Percentiles rank a stretch among this genome's conserved stretches.
Evolutionary conservation across 2,113 vertebrate genomes (phyloP).

Genomic region (Benitochromis conjunctus): DNA sequence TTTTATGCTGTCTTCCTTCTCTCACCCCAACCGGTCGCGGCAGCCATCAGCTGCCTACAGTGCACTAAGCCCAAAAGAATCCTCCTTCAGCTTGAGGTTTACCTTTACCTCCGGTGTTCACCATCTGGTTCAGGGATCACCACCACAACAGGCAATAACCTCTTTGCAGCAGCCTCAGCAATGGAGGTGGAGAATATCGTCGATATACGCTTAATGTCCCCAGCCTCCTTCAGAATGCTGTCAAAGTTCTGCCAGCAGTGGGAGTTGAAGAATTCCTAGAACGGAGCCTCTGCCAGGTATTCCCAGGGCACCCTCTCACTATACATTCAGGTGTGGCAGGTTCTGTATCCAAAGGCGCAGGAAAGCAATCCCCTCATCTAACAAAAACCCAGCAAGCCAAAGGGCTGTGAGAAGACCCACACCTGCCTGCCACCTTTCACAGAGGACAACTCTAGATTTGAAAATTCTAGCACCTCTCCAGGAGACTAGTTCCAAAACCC

Average conservation of each 20-base stretch:
- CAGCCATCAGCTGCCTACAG: rapidly evolving
- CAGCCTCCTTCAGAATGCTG: neutral
- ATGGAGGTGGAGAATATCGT: neutral
- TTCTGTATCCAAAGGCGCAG: neutral
- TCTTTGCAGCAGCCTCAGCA: neutral
- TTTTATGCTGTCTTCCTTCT: too few species aligned
- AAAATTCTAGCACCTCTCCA: neutral
- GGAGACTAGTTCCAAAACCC: neutral
- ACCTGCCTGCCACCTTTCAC: too few species aligned
- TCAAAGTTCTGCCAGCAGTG: neutral
- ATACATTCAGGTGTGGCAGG: neutral
- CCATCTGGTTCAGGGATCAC: neutral
- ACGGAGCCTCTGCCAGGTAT: neutral
- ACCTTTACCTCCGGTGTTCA: neutral
- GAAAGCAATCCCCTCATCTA: too few species aligned
- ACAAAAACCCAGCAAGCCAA: too few species aligned
- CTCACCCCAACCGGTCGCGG: too few species aligned
- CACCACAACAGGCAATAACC: rapidly evolving
- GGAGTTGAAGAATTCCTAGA: neutral
- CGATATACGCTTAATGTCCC: neutral
- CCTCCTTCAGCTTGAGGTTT: neutral
- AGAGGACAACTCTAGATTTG: too few species aligned
- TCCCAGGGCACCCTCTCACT: neutral
- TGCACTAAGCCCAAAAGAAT: neutral
- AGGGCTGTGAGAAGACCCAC: too few species aligned